Conservation (phyloP, 2,888 invertebrate species). For the Phortica okadai region DNA sequence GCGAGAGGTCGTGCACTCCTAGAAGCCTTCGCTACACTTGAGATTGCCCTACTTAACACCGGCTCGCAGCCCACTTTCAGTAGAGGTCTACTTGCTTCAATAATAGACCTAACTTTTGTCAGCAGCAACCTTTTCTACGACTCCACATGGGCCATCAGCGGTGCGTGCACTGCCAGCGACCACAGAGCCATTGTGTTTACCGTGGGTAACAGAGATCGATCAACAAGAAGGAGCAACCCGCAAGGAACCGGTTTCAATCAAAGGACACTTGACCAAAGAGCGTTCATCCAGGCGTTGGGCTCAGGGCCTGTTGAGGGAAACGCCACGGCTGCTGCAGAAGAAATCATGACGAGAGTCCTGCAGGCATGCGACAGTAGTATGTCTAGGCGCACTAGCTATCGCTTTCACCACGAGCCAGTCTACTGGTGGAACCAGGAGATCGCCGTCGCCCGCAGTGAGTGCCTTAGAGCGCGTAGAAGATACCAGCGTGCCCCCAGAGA, state of each 20-base stretch:
- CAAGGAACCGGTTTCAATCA: not conserved
- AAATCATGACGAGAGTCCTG: not conserved
- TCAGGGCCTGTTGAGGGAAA: no score
- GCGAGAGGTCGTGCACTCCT: conserved; percentile 19
- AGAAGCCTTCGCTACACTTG: conserved; percentile 23
- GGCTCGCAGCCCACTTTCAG: conserved; percentile 26
- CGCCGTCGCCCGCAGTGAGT: not conserved
- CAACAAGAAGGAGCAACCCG: not conserved
- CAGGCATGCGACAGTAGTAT: not conserved
- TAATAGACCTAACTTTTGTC: conserved; percentile 36
- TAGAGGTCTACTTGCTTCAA: conserved; percentile 2
- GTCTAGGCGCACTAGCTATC: not conserved
- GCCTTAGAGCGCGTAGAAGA: not conserved
- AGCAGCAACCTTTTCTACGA: conserved; percentile 1
- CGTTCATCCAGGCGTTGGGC: not conserved
- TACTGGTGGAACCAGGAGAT: not conserved
- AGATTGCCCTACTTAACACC: conserved; percentile 9
- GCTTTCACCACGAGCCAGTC: not conserved
- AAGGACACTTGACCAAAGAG: not conserved
- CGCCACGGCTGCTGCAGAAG: not conserved
- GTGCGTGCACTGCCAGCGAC: conserved; percentile 32
- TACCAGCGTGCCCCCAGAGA: not conserved
- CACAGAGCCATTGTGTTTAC: not conserved
- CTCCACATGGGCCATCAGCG: conserved; percentile 18
- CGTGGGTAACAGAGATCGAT: no score